Evolutionary conservation across 64 coral and sea anemone genomes (phyloP).

Genomic region (Trachythela sp.): DNA sequence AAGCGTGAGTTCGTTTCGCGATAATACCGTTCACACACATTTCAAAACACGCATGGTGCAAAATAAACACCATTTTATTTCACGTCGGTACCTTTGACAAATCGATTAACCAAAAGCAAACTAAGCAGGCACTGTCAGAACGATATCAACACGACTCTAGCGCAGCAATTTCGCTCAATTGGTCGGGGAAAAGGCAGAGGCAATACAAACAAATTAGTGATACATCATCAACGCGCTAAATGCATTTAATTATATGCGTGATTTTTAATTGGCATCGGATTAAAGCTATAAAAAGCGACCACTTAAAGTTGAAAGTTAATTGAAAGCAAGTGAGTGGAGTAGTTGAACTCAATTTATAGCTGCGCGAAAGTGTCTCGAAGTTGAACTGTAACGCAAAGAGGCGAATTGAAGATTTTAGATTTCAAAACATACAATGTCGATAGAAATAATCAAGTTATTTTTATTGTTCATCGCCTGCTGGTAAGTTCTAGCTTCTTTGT

Average conservation of each 20-base stretch:
- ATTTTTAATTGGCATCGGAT: conserved; percentile 3
- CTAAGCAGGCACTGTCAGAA: background rate
- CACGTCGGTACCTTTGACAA: background rate
- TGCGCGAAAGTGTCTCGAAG: background rate
- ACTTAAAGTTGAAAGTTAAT: background rate
- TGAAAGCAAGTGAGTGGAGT: background rate
- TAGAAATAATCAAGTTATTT: background rate
- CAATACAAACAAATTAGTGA: background rate
- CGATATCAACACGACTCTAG: background rate
- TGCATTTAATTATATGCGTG: background rate
- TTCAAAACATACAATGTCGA: background rate
- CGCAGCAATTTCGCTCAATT: background rate
- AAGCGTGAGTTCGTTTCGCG: background rate
- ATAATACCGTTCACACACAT: background rate
- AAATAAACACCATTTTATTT: background rate
- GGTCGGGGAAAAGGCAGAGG: background rate
- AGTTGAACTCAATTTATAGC: background rate
- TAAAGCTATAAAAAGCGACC: conserved; percentile 2
- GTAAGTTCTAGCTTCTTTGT: background rate
- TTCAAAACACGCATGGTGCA: background rate
- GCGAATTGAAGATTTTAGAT: background rate
- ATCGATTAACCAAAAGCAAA: background rate
- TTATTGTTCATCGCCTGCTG: background rate
- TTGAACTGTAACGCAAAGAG: background rate
- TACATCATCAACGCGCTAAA: background rate